phyloP scores from a whole-genome alignment of 2,888 invertebrate genomes.

The Eupeodes luniger region DNA sequence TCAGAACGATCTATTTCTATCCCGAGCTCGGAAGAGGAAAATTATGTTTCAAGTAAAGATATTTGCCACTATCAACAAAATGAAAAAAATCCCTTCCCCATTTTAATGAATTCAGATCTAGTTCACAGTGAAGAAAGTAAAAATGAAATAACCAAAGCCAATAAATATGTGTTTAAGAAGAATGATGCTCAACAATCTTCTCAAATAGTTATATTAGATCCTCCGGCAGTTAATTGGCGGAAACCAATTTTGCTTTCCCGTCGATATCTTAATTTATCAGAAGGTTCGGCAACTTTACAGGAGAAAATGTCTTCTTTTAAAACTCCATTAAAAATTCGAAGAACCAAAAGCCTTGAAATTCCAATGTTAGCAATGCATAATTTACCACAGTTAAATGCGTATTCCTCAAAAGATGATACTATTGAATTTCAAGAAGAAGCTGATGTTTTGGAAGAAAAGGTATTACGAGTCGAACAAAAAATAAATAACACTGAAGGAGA shows the following conservation, averaged over 20 bases:
- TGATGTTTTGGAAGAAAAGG: slow-evolving; percentile 87
- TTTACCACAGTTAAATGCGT: slow-evolving; percentile 92
- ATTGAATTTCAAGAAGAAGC: slow-evolving; percentile 90
- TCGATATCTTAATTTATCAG: slow-evolving; percentile 91
- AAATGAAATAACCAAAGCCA: slow-evolving; percentile 85
- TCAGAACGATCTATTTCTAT: slow-evolving; percentile 91
- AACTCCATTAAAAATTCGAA: slow-evolving; percentile 90
- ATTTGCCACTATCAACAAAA: slow-evolving; percentile 86
- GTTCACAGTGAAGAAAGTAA: slow-evolving; percentile 85
- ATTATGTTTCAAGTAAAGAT: slow-evolving; percentile 86
- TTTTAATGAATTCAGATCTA: slow-evolving; percentile 80
- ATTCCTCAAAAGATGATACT: slow-evolving; percentile 95
- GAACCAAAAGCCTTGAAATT: slow-evolving; percentile 93
- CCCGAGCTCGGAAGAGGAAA: slow-evolving; percentile 90
- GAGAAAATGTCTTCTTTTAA: slow-evolving; percentile 90
- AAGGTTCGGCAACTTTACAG: slow-evolving; percentile 91
- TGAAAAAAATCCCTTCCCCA: slow-evolving; percentile 88
- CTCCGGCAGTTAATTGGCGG: slow-evolving; percentile 88
- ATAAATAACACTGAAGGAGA: slow-evolving; percentile 85
- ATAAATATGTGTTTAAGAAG: slow-evolving; percentile 84
- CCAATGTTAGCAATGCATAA: slow-evolving; percentile 92
- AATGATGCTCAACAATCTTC: slow-evolving; percentile 78
- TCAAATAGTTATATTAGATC: slow-evolving; percentile 86
- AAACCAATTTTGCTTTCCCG: slow-evolving; percentile 91
- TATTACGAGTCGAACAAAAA: slow-evolving; percentile 81